Conservation (phyloP, 2,888 invertebrate species). For the Acanthosepion pharaonis region DNA sequence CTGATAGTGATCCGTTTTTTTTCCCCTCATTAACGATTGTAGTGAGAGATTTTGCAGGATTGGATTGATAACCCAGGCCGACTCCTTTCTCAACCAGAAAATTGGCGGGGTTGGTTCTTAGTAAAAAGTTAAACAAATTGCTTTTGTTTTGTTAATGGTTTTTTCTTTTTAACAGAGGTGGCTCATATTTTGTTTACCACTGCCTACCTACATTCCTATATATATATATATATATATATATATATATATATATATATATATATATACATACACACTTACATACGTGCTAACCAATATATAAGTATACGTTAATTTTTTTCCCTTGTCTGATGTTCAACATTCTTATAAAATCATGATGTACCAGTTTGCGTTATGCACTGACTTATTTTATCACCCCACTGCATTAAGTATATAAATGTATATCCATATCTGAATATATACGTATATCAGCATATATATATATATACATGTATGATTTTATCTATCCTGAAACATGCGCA, state of each 20-base stretch:
- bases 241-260: slow-evolving; percentile 33
- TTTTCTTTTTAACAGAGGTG: too few species aligned
- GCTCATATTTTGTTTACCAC: too few species aligned
- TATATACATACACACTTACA: not conserved
- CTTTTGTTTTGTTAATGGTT: too few species aligned
- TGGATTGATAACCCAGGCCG: too few species aligned
- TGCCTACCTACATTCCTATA: not conserved
- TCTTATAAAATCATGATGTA: not conserved
- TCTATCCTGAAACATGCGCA: too few species aligned
- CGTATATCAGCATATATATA: not conserved
- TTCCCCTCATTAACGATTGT: too few species aligned
- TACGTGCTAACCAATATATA: not conserved
- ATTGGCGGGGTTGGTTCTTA: too few species aligned
- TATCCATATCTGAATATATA: slow-evolving; percentile 45
- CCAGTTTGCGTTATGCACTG: slow-evolving; percentile 36
- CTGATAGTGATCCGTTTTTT: too few species aligned
- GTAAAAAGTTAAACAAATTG: too few species aligned
- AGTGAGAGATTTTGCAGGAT: too few species aligned
- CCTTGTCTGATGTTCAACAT: not conserved
- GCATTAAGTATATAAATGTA: slow-evolving; percentile 34
- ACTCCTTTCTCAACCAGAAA: too few species aligned
- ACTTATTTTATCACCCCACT: not conserved
- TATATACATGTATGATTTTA: slow-evolving; percentile 47
- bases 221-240: not conserved
- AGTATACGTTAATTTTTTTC: not conserved